phyloP scores from a whole-genome alignment of 2,113 vertebrate genomes.

The Zosterops pallidus region DNA sequence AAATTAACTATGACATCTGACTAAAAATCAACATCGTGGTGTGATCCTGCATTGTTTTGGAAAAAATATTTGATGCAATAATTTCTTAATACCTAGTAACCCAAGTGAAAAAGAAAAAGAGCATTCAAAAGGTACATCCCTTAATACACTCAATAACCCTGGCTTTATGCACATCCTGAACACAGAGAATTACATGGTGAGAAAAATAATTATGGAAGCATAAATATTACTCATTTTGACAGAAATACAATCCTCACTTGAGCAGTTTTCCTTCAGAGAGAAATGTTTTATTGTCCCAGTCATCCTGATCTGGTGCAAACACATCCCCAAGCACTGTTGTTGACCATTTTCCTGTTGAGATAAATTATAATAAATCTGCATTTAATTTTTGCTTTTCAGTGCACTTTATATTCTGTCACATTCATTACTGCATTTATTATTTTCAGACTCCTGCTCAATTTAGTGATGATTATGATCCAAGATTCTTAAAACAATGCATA shows the following conservation, averaged over 20 bases:
- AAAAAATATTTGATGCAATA: not conserved
- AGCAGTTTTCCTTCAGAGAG: conserved; percentile 83
- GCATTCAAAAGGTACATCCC: not conserved
- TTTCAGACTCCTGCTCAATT: conserved; percentile 16
- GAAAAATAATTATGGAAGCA: conserved; percentile 43
- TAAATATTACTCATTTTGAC: conserved; percentile 57
- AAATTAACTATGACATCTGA: not conserved
- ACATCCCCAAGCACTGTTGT: conserved; percentile 84
- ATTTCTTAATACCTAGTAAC: not conserved
- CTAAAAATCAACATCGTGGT: not conserved
- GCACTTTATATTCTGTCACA: not conserved
- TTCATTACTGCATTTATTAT: conserved; percentile 35
- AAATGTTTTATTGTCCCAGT: conserved; percentile 93
- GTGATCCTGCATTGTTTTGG: not conserved
- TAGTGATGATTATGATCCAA: conserved; percentile 7
- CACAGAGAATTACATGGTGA: not conserved
- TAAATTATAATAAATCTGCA: conserved; percentile 68
- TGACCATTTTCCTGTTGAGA: conserved; percentile 81
- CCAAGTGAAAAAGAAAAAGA: not conserved
- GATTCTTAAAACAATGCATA: conserved; percentile 1
- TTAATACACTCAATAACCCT: not conserved
- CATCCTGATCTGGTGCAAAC: conserved; percentile 86
- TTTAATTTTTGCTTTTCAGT: conserved; percentile 53
- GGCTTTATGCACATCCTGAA: not conserved
- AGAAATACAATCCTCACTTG: conserved; percentile 77